phyloP scores from a whole-genome alignment of 2,113 vertebrate genomes.

The Miniopterus natalensis region DNA sequence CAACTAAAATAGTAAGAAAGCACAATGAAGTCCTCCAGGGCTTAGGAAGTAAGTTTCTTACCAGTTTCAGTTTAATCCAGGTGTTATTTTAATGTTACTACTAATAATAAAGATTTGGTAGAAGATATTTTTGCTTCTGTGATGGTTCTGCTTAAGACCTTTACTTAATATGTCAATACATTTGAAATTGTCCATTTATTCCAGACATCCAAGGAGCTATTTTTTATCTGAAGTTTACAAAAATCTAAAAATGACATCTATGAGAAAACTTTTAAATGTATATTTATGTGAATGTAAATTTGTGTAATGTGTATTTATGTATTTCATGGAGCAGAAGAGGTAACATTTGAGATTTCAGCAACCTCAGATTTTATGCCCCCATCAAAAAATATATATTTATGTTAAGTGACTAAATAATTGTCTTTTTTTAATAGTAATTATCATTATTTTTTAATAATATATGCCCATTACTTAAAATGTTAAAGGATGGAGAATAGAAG shows the following conservation, averaged over 20 bases:
- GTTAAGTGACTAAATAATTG: neutral
- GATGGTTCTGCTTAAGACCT: neutral
- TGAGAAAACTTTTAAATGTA: neutral
- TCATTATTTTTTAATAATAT: neutral
- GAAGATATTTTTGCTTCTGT: conserved; percentile 24
- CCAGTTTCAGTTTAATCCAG: neutral
- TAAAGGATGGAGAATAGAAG: neutral
- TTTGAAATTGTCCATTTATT: neutral
- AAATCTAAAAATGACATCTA: conserved; percentile 6
- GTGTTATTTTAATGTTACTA: neutral
- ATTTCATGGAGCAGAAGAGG: neutral
- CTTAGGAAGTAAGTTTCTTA: neutral
- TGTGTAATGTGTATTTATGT: neutral
- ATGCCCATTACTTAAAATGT: neutral
- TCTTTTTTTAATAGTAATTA: neutral
- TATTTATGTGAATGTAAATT: neutral
- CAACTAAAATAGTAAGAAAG: neutral
- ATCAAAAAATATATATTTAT: neutral
- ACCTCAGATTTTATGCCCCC: neutral
- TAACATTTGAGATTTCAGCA: neutral
- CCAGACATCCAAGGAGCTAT: neutral
- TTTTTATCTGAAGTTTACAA: conserved; percentile 9
- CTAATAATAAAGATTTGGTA: neutral
- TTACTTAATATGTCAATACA: conserved; percentile 28
- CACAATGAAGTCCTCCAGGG: neutral